A percentile compares a stretch with the other conserved stretches of the same genome.
These are phyloP conservation scores for Caenorhabditis briggsae DNA, from an alignment of 1,140 invertebrate species.

Conservation along the genomic window DNA sequence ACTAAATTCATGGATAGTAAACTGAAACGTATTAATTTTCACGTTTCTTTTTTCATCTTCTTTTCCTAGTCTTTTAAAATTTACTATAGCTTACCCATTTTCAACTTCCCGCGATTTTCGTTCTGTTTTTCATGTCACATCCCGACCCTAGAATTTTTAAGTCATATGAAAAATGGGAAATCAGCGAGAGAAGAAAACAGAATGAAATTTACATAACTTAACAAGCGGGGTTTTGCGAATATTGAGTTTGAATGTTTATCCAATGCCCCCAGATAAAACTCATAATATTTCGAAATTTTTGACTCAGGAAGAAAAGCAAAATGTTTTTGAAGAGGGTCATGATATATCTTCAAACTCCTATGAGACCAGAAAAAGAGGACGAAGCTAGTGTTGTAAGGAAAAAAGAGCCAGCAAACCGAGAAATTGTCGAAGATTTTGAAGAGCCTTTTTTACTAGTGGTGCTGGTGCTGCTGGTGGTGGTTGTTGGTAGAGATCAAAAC, in stretches of 20 bases:
- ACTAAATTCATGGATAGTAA: background rate
- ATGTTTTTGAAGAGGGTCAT: conserved; percentile 22
- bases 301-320: background rate
- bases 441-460: background rate
- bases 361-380: background rate
- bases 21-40: conserved; percentile 54
- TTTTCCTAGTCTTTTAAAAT: background rate
- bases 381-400: background rate
- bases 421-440: background rate
- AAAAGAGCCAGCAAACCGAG: background rate
- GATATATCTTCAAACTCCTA: conserved; percentile 51
- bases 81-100: background rate
- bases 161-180: background rate
- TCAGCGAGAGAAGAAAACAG: background rate
- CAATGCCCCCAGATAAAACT: background rate
- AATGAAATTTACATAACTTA: conserved; percentile 50
- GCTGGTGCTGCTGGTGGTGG: too few relatives aligned
- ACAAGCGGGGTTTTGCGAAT: background rate
- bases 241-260: background rate
- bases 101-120: background rate
- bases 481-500: too few relatives aligned
- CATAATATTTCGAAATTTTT: background rate
- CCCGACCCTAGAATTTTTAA: too few relatives aligned
- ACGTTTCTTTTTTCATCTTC: background rate
- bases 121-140: background rate